phyloP scores from a whole-genome alignment of 2,113 vertebrate genomes.

The Rafetus swinhoei region DNA sequence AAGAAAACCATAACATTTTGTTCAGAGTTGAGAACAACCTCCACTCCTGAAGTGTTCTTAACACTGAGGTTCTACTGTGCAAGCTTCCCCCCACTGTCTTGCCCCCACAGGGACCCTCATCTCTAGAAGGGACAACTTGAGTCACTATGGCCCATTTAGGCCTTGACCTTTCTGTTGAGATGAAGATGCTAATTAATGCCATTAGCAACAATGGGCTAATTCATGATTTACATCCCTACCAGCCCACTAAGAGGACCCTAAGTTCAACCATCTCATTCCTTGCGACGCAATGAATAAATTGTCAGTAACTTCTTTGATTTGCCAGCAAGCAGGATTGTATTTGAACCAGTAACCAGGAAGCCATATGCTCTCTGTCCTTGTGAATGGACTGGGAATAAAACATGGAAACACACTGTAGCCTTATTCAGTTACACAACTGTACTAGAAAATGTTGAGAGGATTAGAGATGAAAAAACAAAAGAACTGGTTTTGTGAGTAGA shows the following conservation, averaged over 20 bases:
- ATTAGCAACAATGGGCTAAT: neutral
- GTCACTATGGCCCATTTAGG: neutral
- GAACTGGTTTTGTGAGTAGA: constrained; percentile 46
- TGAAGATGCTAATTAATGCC: neutral
- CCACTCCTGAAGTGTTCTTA: too few relatives aligned
- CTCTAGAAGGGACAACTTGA: too few relatives aligned
- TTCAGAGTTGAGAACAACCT: too few relatives aligned
- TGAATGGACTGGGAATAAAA: neutral
- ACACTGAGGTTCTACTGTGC: neutral
- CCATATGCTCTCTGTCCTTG: constrained; percentile 21
- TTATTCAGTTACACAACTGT: constrained; percentile 45
- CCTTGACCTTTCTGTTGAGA: neutral
- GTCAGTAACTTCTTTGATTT: neutral
- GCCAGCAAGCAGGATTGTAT: neutral
- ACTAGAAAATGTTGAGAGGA: constrained; percentile 42
- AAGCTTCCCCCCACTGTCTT: neutral
- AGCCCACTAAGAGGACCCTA: neutral
- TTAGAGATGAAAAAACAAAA: constrained; percentile 56
- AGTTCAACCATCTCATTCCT: constrained; percentile 1
- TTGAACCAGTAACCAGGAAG: neutral
- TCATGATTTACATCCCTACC: neutral
- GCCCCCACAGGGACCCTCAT: too few relatives aligned
- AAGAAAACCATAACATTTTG: too few relatives aligned
- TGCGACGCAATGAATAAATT: neutral
- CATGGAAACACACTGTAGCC: constrained; percentile 14